Evolutionary conservation across 2,797 vertebrate genomes (phyloP), one percentile per base, ranked within the genome.

Genomic region (Xiphophorus birchmanni): DNA sequence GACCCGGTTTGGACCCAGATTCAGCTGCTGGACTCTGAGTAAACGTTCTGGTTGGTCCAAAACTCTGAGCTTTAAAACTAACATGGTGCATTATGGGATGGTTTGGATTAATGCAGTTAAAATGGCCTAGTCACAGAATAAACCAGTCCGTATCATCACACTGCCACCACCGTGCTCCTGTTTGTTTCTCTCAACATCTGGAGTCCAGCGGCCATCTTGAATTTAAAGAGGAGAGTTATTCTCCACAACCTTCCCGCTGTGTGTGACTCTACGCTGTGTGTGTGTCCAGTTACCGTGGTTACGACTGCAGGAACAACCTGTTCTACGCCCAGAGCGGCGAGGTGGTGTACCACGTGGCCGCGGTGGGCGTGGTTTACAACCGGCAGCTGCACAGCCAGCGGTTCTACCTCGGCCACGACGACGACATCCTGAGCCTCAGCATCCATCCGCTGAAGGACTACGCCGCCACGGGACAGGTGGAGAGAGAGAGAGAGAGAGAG

Each of bases 271-370:
- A 15, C 4, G 13, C 40, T 40, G 40, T 80, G 45, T 85, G 5
- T 76, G 23, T 60, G 21, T 80, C 32, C 93, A 99, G 98, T 73
- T 99, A 99, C 67, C 96, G 98, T 77, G 98, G 97, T 73, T 99
- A 97, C 11, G 98, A 99, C 94, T 99, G 98, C 92, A 95, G 98
- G 85, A 99, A 98, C 95, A 99, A 99, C 86, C 96, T 99, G 79
- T 98, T 97, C 93, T 99, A 99, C 96, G 98, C 97, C 0, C 98
- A 99, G 93, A 85, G 96, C 0, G 98, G 97, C 1, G 98, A 99
- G 89, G 97, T 99, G 81, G 95, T 98, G 79, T 99, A 98, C 91
- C 98, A 98, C 32, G 96, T 99, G 42, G 98, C 98, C 0, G 98
- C 98, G 0, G 97, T 97, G 80, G 97, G 96, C 0, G 96, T 98